Percentiles rank a stretch among this genome's conserved stretches.
phyloP scores from a whole-genome alignment of 2,113 vertebrate species.

The Edolisoma coerulescens region DNA sequence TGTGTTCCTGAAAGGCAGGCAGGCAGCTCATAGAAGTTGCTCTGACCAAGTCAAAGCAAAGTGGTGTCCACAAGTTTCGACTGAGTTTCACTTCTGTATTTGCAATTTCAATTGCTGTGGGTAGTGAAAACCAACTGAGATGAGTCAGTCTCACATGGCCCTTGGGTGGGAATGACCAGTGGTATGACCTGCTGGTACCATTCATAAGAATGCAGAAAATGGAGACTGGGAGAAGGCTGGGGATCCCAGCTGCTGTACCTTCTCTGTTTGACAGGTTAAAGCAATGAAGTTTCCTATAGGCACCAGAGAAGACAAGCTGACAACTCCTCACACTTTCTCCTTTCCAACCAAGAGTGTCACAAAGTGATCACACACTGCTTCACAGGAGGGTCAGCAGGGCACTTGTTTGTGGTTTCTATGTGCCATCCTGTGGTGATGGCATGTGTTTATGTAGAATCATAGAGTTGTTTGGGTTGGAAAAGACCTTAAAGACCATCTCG shows the following conservation, averaged over 20 bases:
- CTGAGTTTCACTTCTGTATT: not conserved
- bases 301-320: not conserved
- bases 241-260: not conserved
- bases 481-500: not conserved
- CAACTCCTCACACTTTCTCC: not conserved
- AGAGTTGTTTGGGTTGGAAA: not conserved
- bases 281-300: not conserved
- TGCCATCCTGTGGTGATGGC: not conserved
- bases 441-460: not conserved
- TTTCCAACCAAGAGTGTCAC: not conserved
- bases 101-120: not conserved
- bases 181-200: not conserved
- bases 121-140: not conserved
- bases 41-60: not conserved
- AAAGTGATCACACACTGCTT: not conserved
- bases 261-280: not conserved
- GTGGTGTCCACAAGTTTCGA: not conserved
- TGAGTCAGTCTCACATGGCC: not conserved
- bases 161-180: not conserved
- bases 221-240: not conserved
- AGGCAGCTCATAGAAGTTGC: not conserved
- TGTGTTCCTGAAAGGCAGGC: not conserved
- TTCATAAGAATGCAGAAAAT: not conserved
- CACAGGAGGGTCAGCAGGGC: not conserved
- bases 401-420: not conserved